A percentile compares a stretch with the other conserved stretches of the same genome.
Conservation (phyloP, 2,888 invertebrate genomes). For the Epsilonema sp. region DNA sequence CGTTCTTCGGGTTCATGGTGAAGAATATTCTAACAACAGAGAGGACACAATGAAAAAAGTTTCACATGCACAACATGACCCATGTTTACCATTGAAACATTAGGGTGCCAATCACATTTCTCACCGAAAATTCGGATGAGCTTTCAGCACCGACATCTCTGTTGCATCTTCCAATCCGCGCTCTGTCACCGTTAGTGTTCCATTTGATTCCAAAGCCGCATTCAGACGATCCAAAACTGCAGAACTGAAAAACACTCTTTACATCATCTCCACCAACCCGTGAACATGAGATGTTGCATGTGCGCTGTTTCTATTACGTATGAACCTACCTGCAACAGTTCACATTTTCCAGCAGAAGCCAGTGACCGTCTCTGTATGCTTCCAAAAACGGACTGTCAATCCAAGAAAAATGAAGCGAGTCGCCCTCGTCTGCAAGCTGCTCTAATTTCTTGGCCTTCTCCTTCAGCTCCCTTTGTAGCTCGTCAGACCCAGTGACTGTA, state of each 20-base stretch:
- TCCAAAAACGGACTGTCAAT: slow-evolving; percentile 34
- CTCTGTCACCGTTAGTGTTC: slow-evolving; percentile 69
- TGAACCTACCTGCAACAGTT: slow-evolving; percentile 28
- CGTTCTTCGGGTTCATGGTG: slow-evolving; percentile 78
- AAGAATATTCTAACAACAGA: slow-evolving; percentile 58
- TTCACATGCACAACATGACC: slow-evolving; percentile 4
- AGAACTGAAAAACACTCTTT: slow-evolving; percentile 39
- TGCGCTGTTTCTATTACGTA: too few species aligned
- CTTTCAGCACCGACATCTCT: slow-evolving; percentile 50
- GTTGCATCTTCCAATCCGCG: slow-evolving; percentile 57
- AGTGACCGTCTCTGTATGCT: slow-evolving; percentile 31
- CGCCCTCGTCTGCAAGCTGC: too few species aligned
- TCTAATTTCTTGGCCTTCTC: too few species aligned
- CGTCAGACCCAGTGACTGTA: too few species aligned
- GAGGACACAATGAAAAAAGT: slow-evolving; percentile 3
- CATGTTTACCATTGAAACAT: too few species aligned
- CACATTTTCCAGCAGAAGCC: slow-evolving; percentile 36
- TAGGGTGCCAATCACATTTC: slow-evolving; percentile 6
- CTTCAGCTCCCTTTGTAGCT: too few species aligned
- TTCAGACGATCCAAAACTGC: slow-evolving; percentile 91
- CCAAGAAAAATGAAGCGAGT: slow-evolving; percentile 38
- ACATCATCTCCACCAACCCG: not conserved
- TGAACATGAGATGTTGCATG: too few species aligned
- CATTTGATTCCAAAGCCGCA: slow-evolving; percentile 75
- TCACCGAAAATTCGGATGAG: slow-evolving; percentile 62